Evolutionary conservation across 1,140 invertebrate genomes (phyloP).

Genomic region (Zaprionus tsacasi): DNA sequence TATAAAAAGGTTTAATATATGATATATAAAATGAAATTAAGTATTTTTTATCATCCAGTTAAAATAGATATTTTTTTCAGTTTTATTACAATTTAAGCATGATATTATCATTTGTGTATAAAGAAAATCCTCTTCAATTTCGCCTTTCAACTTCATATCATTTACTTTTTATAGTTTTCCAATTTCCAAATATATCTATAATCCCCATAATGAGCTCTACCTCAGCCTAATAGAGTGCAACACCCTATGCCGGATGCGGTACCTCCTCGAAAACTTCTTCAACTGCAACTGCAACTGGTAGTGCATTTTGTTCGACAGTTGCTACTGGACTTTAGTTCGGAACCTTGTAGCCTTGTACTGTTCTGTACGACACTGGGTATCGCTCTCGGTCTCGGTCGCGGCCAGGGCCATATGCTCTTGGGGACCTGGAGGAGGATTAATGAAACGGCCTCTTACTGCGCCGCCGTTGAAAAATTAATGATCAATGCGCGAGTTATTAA

Average conservation of each 20-base stretch:
- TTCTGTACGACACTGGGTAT: background rate
- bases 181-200: no score
- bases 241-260: background rate
- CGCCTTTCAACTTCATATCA: no score
- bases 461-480: slow-evolving; percentile 74
- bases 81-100: no score
- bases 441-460: slow-evolving; percentile 53
- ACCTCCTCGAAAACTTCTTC: background rate
- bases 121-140: no score
- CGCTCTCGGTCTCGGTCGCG: background rate
- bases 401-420: slow-evolving; percentile 5
- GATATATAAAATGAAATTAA: no score
- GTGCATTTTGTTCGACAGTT: slow-evolving; percentile 48
- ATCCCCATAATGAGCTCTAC: no score
- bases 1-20: no score
- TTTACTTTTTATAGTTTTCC: no score
- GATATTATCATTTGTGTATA: no score
- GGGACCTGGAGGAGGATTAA: slow-evolving; percentile 60
- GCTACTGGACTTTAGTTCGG: slow-evolving; percentile 44
- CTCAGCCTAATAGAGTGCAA: slow-evolving; percentile 21
- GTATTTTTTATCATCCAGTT: no score
- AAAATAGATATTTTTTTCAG: no score
- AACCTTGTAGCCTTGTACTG: background rate
- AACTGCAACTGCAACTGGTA: slow-evolving; percentile 18
- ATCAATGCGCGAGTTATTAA: slow-evolving; percentile 74